A percentile compares a stretch with the other conserved stretches of the same genome.
Evolutionary conservation across 2,797 vertebrate genomes (phyloP).

Genomic region (Gambusia yucatana): DNA sequence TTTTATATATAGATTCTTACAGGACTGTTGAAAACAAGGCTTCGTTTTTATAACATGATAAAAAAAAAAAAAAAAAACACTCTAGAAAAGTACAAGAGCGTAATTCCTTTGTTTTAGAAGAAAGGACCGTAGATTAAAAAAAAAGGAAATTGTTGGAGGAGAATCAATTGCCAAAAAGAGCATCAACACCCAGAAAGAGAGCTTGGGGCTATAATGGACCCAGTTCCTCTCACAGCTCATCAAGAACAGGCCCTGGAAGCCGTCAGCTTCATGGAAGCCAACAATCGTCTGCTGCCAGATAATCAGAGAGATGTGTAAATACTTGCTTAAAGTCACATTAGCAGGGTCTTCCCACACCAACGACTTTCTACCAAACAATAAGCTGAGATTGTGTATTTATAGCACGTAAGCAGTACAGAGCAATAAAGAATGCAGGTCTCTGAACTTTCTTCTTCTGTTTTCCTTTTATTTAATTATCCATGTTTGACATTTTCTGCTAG

Average conservation of each 20-base stretch:
- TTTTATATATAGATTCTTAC: neutral
- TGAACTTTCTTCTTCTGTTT: neutral
- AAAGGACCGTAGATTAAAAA: neutral
- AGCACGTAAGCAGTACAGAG: neutral
- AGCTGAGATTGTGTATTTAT: neutral
- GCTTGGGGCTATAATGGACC: neutral
- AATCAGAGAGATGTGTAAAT: slow-evolving; percentile 7
- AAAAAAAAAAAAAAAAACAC: neutral
- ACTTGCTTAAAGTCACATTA: slow-evolving; percentile 9
- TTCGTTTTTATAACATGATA: neutral
- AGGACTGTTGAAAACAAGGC: neutral
- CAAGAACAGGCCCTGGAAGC: slow-evolving; percentile 12
- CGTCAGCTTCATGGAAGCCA: neutral
- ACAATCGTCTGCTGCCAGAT: neutral
- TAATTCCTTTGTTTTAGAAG: neutral
- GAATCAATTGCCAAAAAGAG: neutral
- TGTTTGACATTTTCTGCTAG: neutral
- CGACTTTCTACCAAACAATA: neutral
- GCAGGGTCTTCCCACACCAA: neutral
- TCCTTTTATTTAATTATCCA: neutral
- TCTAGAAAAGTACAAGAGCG: neutral
- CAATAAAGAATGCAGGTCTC: neutral
- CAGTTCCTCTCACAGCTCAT: slow-evolving; percentile 6
- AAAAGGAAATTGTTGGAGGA: neutral
- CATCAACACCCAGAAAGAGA: neutral